Evolutionary conservation across 2,113 vertebrate genomes (phyloP).

Genomic region (Neotragus pygmaeus): DNA sequence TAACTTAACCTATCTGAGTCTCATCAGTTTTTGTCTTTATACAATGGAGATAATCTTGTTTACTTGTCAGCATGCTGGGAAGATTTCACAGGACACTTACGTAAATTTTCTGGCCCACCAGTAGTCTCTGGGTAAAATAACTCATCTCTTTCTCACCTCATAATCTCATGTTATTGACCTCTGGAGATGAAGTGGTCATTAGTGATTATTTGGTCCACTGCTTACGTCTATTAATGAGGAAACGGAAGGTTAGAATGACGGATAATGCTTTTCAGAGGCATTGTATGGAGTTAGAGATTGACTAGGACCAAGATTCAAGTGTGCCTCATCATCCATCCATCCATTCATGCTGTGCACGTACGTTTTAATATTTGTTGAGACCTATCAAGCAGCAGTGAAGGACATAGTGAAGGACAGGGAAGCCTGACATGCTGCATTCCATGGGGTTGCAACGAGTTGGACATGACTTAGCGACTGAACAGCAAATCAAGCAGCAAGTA

Average conservation of each 20-base stretch:
- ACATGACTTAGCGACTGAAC: background rate
- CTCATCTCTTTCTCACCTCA: background rate
- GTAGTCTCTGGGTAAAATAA: background rate
- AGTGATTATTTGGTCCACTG: background rate
- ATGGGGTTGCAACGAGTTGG: background rate
- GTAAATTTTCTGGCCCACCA: background rate
- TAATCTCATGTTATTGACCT: conserved; percentile 8
- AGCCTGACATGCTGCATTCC: background rate
- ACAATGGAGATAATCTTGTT: background rate
- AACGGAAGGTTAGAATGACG: background rate
- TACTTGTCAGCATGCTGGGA: background rate
- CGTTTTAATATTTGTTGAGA: background rate
- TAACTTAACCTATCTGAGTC: background rate
- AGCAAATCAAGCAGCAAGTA: background rate
- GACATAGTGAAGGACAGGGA: background rate
- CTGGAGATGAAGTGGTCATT: conserved; percentile 1
- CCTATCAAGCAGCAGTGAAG: background rate
- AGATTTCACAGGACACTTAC: background rate
- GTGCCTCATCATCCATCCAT: background rate
- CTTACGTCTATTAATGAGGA: background rate
- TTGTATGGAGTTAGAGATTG: background rate
- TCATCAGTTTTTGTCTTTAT: background rate
- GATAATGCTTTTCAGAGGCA: background rate
- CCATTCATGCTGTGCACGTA: background rate
- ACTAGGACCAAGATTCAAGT: background rate